These are phyloP conservation scores for Mustelus asterias DNA, from an alignment of 2,113 vertebrate genomes.

Conservation along the genomic window DNA sequence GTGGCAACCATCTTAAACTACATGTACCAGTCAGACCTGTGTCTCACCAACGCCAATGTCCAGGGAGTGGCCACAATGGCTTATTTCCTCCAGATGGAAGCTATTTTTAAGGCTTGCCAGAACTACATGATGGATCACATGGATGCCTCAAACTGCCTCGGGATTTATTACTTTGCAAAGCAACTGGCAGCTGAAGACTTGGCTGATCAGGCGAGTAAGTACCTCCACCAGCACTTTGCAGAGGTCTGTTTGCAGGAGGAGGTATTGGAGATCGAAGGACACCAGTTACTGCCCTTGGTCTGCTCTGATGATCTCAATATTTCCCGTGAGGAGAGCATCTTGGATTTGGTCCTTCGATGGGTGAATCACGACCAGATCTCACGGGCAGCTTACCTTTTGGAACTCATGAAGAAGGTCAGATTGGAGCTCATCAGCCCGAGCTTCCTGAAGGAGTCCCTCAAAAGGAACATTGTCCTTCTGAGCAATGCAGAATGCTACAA, in stretches of 20 bases:
- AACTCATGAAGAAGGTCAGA: slow-evolving; percentile 80
- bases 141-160: slow-evolving; percentile 89
- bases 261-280: slow-evolving; percentile 76
- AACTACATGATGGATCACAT: slow-evolving; percentile 86
- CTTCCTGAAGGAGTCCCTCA: slow-evolving; percentile 71
- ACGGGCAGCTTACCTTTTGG: slow-evolving; percentile 62
- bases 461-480: slow-evolving; percentile 74
- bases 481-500: slow-evolving; percentile 66
- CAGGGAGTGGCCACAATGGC: slow-evolving; percentile 80
- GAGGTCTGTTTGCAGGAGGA: slow-evolving; percentile 85
- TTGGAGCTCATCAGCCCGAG: slow-evolving; percentile 70
- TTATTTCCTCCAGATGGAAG: slow-evolving; percentile 90
- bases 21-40: slow-evolving; percentile 78
- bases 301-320: slow-evolving; percentile 88
- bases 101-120: slow-evolving; percentile 72
- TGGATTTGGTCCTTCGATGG: slow-evolving; percentile 86
- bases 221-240: slow-evolving; percentile 78
- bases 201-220: slow-evolving; percentile 70
- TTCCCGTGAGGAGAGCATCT: slow-evolving; percentile 80
- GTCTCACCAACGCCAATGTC: slow-evolving; percentile 68
- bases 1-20: slow-evolving; percentile 71
- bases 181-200: slow-evolving; percentile 86
- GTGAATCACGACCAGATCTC: slow-evolving; percentile 61
- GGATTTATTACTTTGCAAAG: slow-evolving; percentile 83
- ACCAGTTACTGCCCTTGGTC: slow-evolving; percentile 75